These are phyloP conservation scores for Eupithecia exiguata DNA, from an alignment of 2,888 invertebrate genomes.

Conservation along the genomic window DNA sequence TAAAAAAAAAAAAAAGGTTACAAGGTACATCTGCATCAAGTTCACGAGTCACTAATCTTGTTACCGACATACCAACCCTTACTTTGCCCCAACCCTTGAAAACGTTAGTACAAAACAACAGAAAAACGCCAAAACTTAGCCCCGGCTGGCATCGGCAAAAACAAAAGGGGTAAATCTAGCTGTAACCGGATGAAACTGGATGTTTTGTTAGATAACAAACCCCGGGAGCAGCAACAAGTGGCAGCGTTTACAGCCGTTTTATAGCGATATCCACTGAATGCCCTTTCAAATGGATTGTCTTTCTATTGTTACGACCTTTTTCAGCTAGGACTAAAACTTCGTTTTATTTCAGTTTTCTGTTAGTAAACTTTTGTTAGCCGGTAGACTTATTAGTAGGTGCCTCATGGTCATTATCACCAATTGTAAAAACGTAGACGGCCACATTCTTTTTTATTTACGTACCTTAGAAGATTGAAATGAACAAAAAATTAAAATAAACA, in stretches of 20 bases:
- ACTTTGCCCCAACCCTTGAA: background rate
- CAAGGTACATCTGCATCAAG: no score
- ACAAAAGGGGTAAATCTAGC: conserved; percentile 45
- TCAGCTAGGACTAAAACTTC: background rate
- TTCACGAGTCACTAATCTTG: background rate
- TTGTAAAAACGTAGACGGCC: no score
- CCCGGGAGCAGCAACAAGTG: conserved; percentile 67
- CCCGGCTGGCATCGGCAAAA: conserved; percentile 9
- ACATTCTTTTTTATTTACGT: no score
- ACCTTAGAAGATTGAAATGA: no score
- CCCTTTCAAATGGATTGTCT: conserved; percentile 39
- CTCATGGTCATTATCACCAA: background rate
- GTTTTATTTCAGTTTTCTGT: background rate
- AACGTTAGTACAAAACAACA: background rate
- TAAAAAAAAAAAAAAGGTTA: background rate
- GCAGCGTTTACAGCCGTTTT: conserved; percentile 66
- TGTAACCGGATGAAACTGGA: conserved; percentile 53
- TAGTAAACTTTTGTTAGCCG: background rate
- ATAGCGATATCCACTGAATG: conserved; percentile 49
- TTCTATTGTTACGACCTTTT: background rate
- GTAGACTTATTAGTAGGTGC: background rate
- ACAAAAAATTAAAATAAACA: no score
- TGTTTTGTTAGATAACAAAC: conserved; percentile 60
- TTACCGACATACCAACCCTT: background rate
- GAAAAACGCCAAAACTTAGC: conserved; percentile 8